Base-by-base conservation (phyloP, 2,888 invertebrate species). In the Cistogaster globosa region DNA sequence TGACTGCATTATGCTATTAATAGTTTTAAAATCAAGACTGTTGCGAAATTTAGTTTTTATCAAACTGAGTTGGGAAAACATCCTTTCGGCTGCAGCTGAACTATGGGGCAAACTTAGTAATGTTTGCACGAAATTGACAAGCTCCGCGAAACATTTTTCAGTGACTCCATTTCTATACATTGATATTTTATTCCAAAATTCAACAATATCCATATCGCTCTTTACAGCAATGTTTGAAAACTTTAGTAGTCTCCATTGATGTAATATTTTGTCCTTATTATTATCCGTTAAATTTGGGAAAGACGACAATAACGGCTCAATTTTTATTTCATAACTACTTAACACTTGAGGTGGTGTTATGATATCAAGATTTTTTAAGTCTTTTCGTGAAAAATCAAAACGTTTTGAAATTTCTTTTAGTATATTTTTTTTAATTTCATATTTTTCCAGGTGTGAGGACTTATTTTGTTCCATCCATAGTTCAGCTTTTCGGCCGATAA, bases 381-480 rank as follows among this genome's bases (percentile, higher is more conserved):
- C 71, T 55, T 16, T 32, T 63, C 79, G 20, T 42, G 42, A 22
- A 63, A 79, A 79, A 18, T 71, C 79, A 55, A 79, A 79, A 36
- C 71, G 18, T 53, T 26, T 5, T 16, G 63, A 20, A 53, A 71
- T 57, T 79, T 60, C 53, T 18, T 53, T 67, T n/a, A 67, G 20
- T 38, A 77, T 68, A 20, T 67, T 58, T n/a, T 9, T 42, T 57
- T 65, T 63, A 45, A 65, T 65, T 57, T 11, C 11, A 9, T 16
- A 42, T 76, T 18, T 42, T 42, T 48, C n/a, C 48, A n/a, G 48
- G n/a, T 48, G 2, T 48, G n/a, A 3, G 16, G n/a, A n/a, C n/a
- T n/a, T n/a, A n/a, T n/a, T n/a, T n/a, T n/a, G n/a, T n/a, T n/a
- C n/a, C n/a, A n/a, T n/a, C n/a, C n/a, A n/a, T n/a, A n/a, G n/a